A percentile compares a stretch with the other conserved stretches of the same genome.
Conservation (phyloP, 1,140 invertebrate genomes). For the Sinella curviseta region DNA sequence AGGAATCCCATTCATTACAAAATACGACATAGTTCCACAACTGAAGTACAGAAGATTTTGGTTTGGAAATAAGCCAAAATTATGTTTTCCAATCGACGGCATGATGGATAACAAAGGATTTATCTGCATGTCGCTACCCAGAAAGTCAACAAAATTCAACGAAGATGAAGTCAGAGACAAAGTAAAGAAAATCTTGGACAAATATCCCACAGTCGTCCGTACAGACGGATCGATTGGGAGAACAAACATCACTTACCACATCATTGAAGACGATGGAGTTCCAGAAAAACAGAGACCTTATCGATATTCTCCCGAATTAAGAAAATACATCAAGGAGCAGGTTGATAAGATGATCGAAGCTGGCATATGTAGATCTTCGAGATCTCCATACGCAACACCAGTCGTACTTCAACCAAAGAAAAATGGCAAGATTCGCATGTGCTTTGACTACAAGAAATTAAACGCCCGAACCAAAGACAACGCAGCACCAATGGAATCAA, state of each 20-base stretch:
- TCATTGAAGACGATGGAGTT: background rate
- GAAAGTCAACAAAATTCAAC: background rate
- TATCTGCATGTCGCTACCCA: background rate
- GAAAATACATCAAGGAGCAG: background rate
- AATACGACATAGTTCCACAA: background rate
- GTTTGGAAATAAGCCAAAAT: background rate
- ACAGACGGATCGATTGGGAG: background rate
- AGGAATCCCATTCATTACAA: background rate
- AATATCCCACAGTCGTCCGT: background rate
- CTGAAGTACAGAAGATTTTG: background rate
- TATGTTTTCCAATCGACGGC: background rate
- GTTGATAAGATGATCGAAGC: background rate
- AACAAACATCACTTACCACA: background rate
- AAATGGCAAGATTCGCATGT: background rate
- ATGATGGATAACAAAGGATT: background rate
- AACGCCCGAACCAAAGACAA: background rate
- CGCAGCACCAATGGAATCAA: constrained; percentile 8
- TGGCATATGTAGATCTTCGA: background rate
- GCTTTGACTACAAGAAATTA: constrained; percentile 1
- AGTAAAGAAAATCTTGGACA: background rate
- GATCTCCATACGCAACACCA: background rate
- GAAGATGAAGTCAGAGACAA: background rate
- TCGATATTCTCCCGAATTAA: background rate
- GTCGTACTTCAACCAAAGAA: background rate
- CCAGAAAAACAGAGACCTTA: background rate